Percentiles rank a stretch among this genome's conserved stretches.
Evolutionary conservation across 2,888 invertebrate genomes (phyloP).

Genomic region (Tetramorium bicarinatum): DNA sequence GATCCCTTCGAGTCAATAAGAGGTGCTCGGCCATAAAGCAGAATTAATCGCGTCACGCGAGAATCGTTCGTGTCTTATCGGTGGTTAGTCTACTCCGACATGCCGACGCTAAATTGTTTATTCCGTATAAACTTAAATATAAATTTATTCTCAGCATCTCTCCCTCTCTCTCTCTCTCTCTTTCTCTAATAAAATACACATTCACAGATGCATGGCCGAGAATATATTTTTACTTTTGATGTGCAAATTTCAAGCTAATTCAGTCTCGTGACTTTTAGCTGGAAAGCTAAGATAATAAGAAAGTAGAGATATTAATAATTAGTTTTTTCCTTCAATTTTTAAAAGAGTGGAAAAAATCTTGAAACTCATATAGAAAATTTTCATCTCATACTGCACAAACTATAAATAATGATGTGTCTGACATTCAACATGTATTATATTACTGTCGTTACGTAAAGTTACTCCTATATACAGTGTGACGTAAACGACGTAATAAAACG

Average conservation of each 20-base stretch:
- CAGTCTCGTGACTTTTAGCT: background rate
- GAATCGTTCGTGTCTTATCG: constrained; percentile 42
- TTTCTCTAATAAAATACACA: background rate
- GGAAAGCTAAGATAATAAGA: background rate
- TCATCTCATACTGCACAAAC: constrained; percentile 3
- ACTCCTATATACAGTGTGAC: background rate
- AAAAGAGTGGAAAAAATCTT: background rate
- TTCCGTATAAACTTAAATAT: background rate
- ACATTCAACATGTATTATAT: constrained; percentile 13
- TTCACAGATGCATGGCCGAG: background rate
- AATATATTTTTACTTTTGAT: background rate
- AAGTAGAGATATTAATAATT: too few species aligned
- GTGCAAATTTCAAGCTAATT: background rate
- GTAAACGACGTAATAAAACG: constrained; percentile 5
- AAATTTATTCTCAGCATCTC: background rate
- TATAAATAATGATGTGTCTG: constrained; percentile 11
- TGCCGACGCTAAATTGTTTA: constrained; percentile 13
- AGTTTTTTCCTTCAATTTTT: background rate
- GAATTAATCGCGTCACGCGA: constrained; percentile 48
- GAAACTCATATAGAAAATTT: background rate
- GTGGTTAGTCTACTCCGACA: constrained; percentile 11
- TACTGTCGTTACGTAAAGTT: constrained; percentile 1
- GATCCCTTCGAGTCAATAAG: constrained; percentile 25
- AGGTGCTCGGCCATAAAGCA: constrained; percentile 36
- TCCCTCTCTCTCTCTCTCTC: background rate